Conservation (phyloP, 53 echinoderm and acorn worm genomes). For the Echinarachnius parma region DNA sequence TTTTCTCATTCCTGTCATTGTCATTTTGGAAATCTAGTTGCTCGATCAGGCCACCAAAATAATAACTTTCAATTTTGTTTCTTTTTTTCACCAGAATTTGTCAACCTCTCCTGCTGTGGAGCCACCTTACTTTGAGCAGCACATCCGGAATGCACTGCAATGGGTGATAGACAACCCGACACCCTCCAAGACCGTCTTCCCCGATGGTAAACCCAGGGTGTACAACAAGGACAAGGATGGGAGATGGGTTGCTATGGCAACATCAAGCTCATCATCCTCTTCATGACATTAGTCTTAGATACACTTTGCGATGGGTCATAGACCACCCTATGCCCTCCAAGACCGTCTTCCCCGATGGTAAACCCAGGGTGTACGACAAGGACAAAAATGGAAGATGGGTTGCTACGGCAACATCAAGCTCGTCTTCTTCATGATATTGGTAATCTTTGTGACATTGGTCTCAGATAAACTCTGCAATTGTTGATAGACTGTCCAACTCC, state of each 20-base stretch:
- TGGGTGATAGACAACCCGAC: slow-evolving; percentile 63
- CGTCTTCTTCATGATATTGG: too few relatives aligned
- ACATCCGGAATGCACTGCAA: slow-evolving; percentile 59
- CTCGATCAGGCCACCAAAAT: too few relatives aligned
- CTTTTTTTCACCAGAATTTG: slow-evolving; percentile 49
- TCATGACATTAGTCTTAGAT: too few relatives aligned
- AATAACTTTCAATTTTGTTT: too few relatives aligned
- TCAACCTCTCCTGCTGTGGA: slow-evolving; percentile 92
- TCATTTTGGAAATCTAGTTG: too few relatives aligned
- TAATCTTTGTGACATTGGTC: too few relatives aligned
- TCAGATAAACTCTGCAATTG: too few relatives aligned
- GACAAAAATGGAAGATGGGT: slow-evolving; percentile 12
- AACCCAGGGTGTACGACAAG: slow-evolving; percentile 53
- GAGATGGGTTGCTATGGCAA: background rate
- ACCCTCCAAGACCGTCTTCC: slow-evolving; percentile 55
- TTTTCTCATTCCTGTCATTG: too few relatives aligned
- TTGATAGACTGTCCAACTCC: slow-evolving; percentile 60
- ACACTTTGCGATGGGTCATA: slow-evolving; percentile 59
- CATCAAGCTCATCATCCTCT: background rate
- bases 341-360: slow-evolving; percentile 58
- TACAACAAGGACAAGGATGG: slow-evolving; percentile 50
- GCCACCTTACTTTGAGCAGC: slow-evolving; percentile 63
- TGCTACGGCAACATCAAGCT: background rate
- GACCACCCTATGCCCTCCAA: slow-evolving; percentile 49
- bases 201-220: slow-evolving; percentile 40